Evolutionary conservation across 2,797 vertebrate genomes (phyloP).

Genomic region (Myotis vivesi): DNA sequence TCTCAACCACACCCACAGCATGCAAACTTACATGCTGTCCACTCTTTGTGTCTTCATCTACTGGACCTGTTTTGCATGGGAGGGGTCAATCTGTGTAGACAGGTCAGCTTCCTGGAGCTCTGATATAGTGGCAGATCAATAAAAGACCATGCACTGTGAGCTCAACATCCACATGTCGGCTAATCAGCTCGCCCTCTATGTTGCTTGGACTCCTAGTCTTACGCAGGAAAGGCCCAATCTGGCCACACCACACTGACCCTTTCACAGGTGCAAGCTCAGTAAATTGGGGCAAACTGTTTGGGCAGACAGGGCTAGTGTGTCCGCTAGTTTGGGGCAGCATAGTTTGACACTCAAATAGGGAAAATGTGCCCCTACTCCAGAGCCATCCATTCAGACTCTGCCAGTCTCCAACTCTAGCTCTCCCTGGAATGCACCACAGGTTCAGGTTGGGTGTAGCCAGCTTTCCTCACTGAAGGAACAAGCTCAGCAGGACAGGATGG

Average conservation of each 20-base stretch:
- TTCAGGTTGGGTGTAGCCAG: neutral
- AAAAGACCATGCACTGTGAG: neutral
- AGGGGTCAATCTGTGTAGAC: neutral
- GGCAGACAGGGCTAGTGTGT: neutral
- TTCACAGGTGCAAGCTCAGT: neutral
- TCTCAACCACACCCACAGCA: neutral
- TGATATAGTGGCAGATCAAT: neutral
- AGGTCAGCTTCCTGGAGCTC: neutral
- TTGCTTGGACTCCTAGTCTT: neutral
- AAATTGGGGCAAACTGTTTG: neutral
- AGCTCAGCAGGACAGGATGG: neutral
- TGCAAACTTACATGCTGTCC: too few relatives aligned
- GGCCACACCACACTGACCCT: neutral
- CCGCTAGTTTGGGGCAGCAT: neutral
- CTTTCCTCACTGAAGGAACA: neutral
- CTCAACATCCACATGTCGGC: neutral
- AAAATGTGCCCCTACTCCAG: neutral
- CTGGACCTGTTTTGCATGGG: neutral
- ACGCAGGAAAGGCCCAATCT: neutral
- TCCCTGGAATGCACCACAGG: neutral
- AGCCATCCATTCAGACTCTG: neutral
- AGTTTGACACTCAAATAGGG: neutral
- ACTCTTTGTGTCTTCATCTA: neutral
- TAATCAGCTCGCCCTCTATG: neutral
- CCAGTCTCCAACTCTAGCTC: neutral